These are phyloP conservation scores for Tinamus guttatus DNA, from an alignment of 2,113 vertebrate species.

Conservation along the genomic window DNA sequence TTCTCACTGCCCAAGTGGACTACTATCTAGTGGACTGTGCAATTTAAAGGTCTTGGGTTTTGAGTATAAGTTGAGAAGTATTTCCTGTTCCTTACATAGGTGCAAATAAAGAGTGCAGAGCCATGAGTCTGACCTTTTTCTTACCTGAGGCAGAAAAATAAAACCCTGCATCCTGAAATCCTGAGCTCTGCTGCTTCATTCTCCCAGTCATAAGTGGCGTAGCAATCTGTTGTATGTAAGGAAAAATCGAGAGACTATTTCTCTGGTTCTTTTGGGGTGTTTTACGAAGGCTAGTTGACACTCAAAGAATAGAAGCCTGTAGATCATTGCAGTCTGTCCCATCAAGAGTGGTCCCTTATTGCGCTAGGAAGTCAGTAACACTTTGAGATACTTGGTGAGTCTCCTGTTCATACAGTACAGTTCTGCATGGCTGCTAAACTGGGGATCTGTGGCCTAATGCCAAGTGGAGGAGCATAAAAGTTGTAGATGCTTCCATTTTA, in stretches of 20 bases:
- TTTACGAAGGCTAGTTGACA: not conserved
- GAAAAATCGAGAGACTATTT: not conserved
- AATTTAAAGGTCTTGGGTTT: not conserved
- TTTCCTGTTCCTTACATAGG: not conserved
- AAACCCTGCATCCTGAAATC: too few species aligned
- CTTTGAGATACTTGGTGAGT: not conserved
- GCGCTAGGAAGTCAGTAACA: not conserved
- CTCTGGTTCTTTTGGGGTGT: not conserved
- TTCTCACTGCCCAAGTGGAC: too few species aligned
- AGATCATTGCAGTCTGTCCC: not conserved
- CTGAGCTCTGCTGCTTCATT: not conserved
- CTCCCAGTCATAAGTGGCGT: not conserved
- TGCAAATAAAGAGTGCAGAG: not conserved
- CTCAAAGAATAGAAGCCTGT: not conserved
- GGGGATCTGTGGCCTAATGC: too few species aligned
- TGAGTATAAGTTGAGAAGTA: not conserved
- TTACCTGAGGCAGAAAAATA: not conserved
- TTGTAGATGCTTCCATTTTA: not conserved
- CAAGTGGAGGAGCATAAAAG: not conserved
- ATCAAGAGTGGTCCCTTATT: fast-evolving
- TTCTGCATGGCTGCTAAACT: not conserved
- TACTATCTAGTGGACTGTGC: not conserved
- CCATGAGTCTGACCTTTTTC: not conserved
- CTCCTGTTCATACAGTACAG: not conserved
- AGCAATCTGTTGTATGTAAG: not conserved